Evolutionary conservation across 1,140 invertebrate species (phyloP), one percentile per base, ranked within the genome.

Genomic region (Eumeta japonica): DNA sequence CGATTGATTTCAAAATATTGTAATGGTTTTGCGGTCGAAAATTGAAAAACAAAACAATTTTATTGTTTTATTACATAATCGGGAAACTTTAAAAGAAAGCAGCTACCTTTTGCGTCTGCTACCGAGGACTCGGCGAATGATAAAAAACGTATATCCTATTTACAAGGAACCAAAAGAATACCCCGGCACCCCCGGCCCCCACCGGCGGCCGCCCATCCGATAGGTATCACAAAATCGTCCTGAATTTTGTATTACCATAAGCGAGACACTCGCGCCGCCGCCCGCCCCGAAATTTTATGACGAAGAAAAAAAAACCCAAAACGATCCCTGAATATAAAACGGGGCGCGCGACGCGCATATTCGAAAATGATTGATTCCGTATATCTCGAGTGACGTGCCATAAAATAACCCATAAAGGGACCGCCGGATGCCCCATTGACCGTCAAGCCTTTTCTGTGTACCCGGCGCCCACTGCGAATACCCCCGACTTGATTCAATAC

Each of bases 391-490:
- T 43, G 36, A 37, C 52, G 55, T 53, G 43, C 43, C 46, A 52
- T 61, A 58, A 61, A 61, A 61, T 58, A 58, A 58, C 51, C 50
- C 55, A 43, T 60, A 60, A 60, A 56, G 56, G 24, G 33, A 33
- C 39, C 46, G 48, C 27, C 27, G 9, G 16, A 20, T 27, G 34
- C 27, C 34, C 34, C 12, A 35, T 11, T 16, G 17, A 11, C 9
- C 27, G n/a, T 28, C 12, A 9, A 19, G 10, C 13, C 34, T 35
- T 24, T 35, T 35, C 9, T 14, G 12, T n/a, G n/a, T n/a, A n/a
- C n/a, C n/a, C n/a, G n/a, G n/a, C n/a, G n/a, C n/a, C n/a, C n/a
- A n/a, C n/a, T n/a, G n/a, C n/a, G n/a, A n/a, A n/a, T n/a, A n/a
- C n/a, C n/a, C n/a, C n/a, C n/a, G n/a, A n/a, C n/a, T n/a, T n/a